These are phyloP conservation scores for Danio aesculapii DNA, from an alignment of 2,797 vertebrate species.

Conservation along the genomic window DNA sequence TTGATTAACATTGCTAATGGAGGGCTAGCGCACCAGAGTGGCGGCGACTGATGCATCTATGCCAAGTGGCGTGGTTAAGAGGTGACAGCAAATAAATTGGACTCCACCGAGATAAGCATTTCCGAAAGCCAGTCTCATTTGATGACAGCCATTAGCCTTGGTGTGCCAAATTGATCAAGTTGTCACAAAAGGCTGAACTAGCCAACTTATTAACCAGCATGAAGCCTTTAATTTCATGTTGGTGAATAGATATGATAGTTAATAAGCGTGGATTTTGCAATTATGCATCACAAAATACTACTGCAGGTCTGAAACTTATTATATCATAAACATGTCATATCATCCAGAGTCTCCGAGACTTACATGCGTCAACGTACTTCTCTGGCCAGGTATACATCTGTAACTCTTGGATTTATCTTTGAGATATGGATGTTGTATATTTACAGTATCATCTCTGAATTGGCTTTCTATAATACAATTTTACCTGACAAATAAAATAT, in stretches of 20 bases:
- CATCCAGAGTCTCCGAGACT: no score
- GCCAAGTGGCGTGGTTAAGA: conserved; percentile 76
- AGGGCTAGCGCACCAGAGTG: conserved; percentile 69
- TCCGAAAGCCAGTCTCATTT: conserved; percentile 80
- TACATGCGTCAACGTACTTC: no score
- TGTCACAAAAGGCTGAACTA: conserved; percentile 74
- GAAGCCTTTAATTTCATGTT: conserved; percentile 66
- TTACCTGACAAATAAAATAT: no score
- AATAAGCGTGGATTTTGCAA: not conserved
- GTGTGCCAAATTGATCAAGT: conserved; percentile 79
- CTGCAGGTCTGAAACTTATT: not conserved
- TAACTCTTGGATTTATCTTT: no score
- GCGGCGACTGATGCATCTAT: conserved; percentile 70
- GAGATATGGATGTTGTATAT: no score
- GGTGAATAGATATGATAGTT: not conserved
- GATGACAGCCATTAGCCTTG: conserved; percentile 81
- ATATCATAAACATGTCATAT: no score
- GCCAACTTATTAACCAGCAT: conserved; percentile 77
- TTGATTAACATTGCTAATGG: conserved; percentile 71
- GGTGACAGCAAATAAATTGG: conserved; percentile 83
- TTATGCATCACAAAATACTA: not conserved
- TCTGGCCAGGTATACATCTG: no score
- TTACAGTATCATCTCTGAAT: no score
- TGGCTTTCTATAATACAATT: no score
- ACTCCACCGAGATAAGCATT: conserved; percentile 73